Percentiles rank a stretch among this genome's conserved stretches.
Evolutionary conservation across 2,113 vertebrate species (phyloP).

Genomic region (Bungarus multicinctus): DNA sequence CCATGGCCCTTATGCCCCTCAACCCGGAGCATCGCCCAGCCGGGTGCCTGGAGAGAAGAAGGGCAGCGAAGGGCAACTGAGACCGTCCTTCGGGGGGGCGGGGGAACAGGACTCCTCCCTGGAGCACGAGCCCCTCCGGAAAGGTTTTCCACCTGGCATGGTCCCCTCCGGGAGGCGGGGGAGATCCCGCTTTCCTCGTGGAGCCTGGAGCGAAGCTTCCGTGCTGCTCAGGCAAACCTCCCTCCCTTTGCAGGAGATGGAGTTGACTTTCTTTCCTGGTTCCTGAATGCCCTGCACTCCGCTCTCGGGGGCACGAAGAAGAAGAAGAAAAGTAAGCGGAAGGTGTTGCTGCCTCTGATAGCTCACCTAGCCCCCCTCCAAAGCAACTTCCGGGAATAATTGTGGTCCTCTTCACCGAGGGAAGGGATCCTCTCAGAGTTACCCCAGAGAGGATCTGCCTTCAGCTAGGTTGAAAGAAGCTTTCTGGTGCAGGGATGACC

Average conservation of each 20-base stretch:
- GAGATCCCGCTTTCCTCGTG: rapidly evolving
- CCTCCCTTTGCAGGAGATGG: conserved; percentile 79
- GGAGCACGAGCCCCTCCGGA: not conserved
- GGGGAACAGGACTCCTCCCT: too few species aligned
- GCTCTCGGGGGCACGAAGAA: conserved; percentile 94
- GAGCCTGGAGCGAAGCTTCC: not conserved
- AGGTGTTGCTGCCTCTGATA: rapidly evolving
- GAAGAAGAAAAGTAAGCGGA: conserved; percentile 83
- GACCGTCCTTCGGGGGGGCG: rapidly evolving
- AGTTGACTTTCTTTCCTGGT: conserved; percentile 97
- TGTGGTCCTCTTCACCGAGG: not conserved
- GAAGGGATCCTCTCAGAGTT: not conserved
- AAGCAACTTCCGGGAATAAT: not conserved
- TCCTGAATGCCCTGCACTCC: conserved; percentile 90
- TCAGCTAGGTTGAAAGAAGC: not conserved
- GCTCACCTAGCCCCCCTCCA: not conserved
- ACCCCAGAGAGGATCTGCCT: not conserved
- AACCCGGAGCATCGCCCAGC: not conserved
- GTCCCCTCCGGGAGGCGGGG: too few species aligned
- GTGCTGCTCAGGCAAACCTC: too few species aligned
- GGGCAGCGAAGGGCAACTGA: not conserved
- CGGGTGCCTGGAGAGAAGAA: not conserved
- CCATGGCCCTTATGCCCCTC: not conserved
- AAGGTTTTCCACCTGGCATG: not conserved
- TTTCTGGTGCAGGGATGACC: not conserved